These are phyloP conservation scores for Holothuria leucospilota DNA, from an alignment of 53 echinoderm and acorn worm species.

Conservation along the genomic window DNA sequence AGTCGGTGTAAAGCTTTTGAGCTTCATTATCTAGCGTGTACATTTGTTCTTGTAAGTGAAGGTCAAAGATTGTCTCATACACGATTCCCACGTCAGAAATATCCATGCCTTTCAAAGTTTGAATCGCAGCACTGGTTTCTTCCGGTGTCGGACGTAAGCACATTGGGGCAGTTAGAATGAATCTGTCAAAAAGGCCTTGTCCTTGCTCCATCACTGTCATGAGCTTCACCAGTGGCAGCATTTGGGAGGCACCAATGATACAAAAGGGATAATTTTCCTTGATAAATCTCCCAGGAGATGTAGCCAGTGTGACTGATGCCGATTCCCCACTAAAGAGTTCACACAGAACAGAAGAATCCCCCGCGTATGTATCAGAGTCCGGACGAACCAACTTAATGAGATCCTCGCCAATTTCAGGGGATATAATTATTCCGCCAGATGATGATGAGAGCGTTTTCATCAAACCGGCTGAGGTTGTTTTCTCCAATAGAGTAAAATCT, in stretches of 20 bases:
- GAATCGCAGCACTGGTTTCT: slow-evolving; percentile 9
- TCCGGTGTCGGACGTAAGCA: slow-evolving; percentile 27
- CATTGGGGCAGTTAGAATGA: slow-evolving; percentile 4
- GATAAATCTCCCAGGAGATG: too few species aligned
- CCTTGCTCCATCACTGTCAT: too few species aligned
- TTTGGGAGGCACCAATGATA: slow-evolving; percentile 25
- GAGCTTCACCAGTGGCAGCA: not conserved
- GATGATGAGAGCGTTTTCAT: not conserved
- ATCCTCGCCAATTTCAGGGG: too few species aligned
- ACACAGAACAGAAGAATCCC: too few species aligned
- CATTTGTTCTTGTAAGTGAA: too few species aligned
- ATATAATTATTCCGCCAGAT: slow-evolving; percentile 25
- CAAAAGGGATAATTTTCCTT: too few species aligned
- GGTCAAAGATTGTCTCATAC: too few species aligned
- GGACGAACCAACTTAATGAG: slow-evolving; percentile 30
- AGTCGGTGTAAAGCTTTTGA: too few species aligned
- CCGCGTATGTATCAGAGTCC: slow-evolving; percentile 10
- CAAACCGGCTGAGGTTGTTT: slow-evolving; percentile 25
- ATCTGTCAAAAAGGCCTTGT: slow-evolving; percentile 29
- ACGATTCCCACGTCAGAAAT: too few species aligned
- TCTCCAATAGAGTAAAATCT: not conserved
- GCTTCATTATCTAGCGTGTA: too few species aligned
- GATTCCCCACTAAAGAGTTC: too few species aligned
- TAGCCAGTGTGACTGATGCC: too few species aligned
- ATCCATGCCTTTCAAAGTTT: not conserved